Evolutionary conservation across 2,888 invertebrate genomes (phyloP), one percentile per base, ranked within the genome.

Genomic region (Agrochola lota): DNA sequence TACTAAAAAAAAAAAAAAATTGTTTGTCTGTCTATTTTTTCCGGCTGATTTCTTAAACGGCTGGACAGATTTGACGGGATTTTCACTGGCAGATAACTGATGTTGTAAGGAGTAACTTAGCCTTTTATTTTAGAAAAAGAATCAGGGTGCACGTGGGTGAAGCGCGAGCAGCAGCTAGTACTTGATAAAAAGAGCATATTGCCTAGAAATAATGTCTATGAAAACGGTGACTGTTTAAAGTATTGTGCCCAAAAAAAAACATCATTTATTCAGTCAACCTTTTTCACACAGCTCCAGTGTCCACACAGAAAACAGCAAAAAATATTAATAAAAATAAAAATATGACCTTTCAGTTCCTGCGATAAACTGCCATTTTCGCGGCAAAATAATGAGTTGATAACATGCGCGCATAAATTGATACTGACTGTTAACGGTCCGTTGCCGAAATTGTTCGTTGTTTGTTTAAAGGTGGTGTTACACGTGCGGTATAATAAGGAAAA

Each of bases 381-480:
- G 77, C 40, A 73, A 89, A 83, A 86, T 88, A 88, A 89, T 88
- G 88, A 77, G 77, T 81, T 79, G 83, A 82, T 82, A 88, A 80
- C 88, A 78, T 73, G 64, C 76, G 84, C 79, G 82, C 84, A 87
- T 89, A 79, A 84, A 88, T 85, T 81, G 80, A 77, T 69, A 82
- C 77, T 26, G 77, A 77, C 72, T 85, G 88, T 86, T 85, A 86
- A 74, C 78, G 71, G 79, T 74, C 70, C 68, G 46, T 30, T 67
- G 52, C 23, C 71, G 80, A 71, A 83, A 72, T 59, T 35, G 69
- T 49, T 46, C 62, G 57, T 17, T 76, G 60, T 76, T 73, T 72
- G 73, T n/a, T 15, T 52, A 71, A 78, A 55, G 67, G 30, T 26
- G 8, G 30, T 68, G 49, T 7, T 55, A 80, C 64, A 84, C 23